phyloP scores from a whole-genome alignment of 2,888 invertebrate genomes.

The Ochlodes sylvanus region DNA sequence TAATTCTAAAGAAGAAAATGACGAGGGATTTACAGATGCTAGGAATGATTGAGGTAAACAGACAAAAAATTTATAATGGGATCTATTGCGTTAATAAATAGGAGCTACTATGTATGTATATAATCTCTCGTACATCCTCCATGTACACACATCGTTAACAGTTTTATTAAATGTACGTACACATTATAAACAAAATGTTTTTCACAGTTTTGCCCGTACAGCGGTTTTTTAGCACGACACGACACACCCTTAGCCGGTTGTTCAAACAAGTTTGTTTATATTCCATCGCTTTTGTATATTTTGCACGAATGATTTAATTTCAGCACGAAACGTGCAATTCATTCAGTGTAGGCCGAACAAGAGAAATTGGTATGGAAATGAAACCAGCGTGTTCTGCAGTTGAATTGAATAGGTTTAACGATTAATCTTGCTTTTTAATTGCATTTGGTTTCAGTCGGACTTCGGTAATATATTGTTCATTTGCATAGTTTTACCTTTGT shows the following conservation, averaged over 20 bases:
- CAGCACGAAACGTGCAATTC: conserved; percentile 30
- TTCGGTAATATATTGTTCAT: not conserved
- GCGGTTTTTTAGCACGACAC: not conserved
- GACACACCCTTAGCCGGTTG: conserved; percentile 2
- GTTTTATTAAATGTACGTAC: too few relatives aligned
- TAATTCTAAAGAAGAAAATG: too few relatives aligned
- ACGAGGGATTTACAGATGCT: too few relatives aligned
- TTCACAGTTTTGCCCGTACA: not conserved
- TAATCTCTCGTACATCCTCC: too few relatives aligned
- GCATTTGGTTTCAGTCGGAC: conserved; percentile 28
- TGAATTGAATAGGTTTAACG: conserved; percentile 37
- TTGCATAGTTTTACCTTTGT: not conserved
- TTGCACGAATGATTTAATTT: conserved; percentile 34
- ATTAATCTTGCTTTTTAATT: conserved; percentile 37
- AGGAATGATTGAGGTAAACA: too few relatives aligned
- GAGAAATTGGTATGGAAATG: conserved; percentile 35
- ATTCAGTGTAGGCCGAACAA: conserved; percentile 33
- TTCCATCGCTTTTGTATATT: conserved; percentile 28
- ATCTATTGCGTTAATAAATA: too few relatives aligned
- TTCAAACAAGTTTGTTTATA: conserved; percentile 4
- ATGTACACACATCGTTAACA: too few relatives aligned
- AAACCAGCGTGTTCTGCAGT: conserved; percentile 29
- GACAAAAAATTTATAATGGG: too few relatives aligned
- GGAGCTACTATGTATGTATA: too few relatives aligned
- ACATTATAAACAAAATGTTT: not conserved